Evolutionary conservation across 2,113 vertebrate genomes (phyloP).

Genomic region (Castor canadensis): DNA sequence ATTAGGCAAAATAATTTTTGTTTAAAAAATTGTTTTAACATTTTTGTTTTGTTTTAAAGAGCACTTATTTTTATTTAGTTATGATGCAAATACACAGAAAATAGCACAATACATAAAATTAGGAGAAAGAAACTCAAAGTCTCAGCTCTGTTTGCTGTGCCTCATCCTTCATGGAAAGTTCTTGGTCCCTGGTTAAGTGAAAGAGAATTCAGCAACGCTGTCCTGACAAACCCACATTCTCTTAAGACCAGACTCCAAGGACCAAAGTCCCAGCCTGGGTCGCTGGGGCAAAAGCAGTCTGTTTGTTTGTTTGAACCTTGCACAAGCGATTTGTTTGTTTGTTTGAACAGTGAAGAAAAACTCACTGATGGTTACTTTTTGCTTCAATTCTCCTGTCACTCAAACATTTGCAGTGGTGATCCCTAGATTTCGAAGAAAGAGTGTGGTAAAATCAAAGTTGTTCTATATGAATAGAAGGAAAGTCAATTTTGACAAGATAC

Average conservation of each 20-base stretch:
- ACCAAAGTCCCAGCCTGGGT: background rate
- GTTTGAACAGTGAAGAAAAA: background rate
- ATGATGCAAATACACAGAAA: background rate
- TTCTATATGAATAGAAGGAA: background rate
- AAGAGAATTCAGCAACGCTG: background rate
- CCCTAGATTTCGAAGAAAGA: background rate
- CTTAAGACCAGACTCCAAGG: background rate
- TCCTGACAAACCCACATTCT: background rate
- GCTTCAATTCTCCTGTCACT: background rate
- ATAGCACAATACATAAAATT: background rate
- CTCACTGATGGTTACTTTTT: background rate
- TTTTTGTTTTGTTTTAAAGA: background rate
- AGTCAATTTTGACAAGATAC: background rate
- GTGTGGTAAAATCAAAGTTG: background rate
- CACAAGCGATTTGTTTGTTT: background rate
- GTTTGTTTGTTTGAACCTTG: background rate
- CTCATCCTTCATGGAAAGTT: background rate
- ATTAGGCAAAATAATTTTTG: background rate
- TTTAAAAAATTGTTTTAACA: no score
- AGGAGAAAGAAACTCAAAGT: background rate
- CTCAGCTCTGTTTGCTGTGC: background rate
- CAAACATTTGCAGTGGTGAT: background rate
- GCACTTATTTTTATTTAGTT: background rate
- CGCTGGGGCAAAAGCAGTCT: background rate
- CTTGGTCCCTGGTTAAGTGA: background rate